phyloP scores from a whole-genome alignment of 2,797 vertebrate species.

The Telmatherina bonti region DNA sequence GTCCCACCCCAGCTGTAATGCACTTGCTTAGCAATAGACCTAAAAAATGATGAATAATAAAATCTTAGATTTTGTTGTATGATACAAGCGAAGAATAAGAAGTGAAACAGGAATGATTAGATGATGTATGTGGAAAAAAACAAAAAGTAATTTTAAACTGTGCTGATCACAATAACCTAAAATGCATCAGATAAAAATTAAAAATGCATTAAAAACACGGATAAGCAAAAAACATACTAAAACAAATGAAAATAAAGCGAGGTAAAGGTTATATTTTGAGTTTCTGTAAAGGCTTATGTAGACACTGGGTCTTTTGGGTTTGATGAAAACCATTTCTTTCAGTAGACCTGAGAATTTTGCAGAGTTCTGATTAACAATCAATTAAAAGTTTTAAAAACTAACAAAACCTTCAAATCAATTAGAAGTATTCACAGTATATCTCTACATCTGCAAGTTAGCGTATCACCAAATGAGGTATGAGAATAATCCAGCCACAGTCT shows the following conservation, averaged over 20 bases:
- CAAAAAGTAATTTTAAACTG: too few relatives aligned
- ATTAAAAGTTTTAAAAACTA: neutral
- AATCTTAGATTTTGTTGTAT: too few relatives aligned
- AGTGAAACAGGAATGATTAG: too few relatives aligned
- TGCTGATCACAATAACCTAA: too few relatives aligned
- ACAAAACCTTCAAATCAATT: neutral
- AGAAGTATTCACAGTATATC: neutral
- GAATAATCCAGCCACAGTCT: constrained; percentile 13
- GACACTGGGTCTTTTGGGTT: neutral
- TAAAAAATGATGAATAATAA: too few relatives aligned
- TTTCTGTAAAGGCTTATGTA: neutral
- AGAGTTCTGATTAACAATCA: neutral
- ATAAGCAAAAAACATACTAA: neutral
- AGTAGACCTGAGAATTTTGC: neutral
- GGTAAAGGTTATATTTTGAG: neutral
- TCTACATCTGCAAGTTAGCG: constrained; percentile 2
- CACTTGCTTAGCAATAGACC: too few relatives aligned
- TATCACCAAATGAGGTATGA: neutral
- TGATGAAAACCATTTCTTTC: neutral
- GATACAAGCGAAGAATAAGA: too few relatives aligned
- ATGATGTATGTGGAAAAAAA: too few relatives aligned
- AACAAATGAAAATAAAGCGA: neutral
- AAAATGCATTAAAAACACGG: neutral
- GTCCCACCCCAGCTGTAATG: neutral
- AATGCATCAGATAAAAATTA: neutral